phyloP scores from a whole-genome alignment of 2,113 vertebrate species.

The Dipodomys merriami region DNA sequence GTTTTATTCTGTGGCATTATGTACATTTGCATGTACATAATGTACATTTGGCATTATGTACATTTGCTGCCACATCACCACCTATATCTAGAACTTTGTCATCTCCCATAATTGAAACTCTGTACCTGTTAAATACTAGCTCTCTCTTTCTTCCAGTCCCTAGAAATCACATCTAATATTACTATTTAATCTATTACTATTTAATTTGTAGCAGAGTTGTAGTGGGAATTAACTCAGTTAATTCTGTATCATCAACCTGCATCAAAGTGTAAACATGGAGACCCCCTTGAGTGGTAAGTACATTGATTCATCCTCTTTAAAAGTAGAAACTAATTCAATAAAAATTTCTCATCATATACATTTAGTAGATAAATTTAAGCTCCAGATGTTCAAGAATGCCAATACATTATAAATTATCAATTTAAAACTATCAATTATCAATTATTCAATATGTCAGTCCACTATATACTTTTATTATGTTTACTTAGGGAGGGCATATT shows the following conservation, averaged over 20 bases:
- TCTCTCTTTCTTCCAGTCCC: not conserved
- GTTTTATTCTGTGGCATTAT: not conserved
- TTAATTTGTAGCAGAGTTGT: not conserved
- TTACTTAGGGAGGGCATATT: not conserved
- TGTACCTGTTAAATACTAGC: not conserved
- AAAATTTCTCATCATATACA: not conserved
- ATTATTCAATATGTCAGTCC: not conserved
- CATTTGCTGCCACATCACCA: not conserved
- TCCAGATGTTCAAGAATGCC: not conserved
- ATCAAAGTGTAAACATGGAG: not conserved
- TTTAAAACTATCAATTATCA: not conserved
- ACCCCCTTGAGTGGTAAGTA: not conserved
- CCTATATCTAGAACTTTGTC: not conserved
- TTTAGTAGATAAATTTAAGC: not conserved
- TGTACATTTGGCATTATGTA: not conserved
- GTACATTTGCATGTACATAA: not conserved
- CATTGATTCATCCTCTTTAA: not conserved
- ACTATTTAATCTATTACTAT: not conserved
- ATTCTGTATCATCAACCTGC: not conserved
- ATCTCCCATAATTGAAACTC: not conserved
- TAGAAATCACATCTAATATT: not conserved
- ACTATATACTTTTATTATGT: conserved; percentile 1
- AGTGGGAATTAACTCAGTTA: not conserved
- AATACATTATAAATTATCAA: not conserved
- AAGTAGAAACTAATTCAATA: not conserved